Base-by-base conservation (phyloP, 2,113 vertebrate species). In the Calyptommatus sinebrachiatus region DNA sequence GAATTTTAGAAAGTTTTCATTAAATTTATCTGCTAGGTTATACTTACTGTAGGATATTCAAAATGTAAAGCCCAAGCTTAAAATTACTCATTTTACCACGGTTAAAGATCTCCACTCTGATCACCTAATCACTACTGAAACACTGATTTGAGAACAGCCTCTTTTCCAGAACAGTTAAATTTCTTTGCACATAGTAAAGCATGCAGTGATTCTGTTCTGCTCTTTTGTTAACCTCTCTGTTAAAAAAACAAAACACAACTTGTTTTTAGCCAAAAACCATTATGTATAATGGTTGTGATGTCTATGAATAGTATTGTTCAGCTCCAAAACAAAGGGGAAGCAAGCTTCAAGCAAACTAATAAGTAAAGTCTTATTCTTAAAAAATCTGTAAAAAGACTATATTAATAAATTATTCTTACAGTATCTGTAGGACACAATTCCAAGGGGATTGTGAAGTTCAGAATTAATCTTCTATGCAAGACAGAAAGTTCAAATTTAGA, bases 1-100 rank as follows among this genome's bases (percentile, higher is more conserved):
- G 57, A 73, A 75, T 85, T 85, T 78, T 86, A 63, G 31, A 80
- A 35, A 70, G 68, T 78, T 76, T 80, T 22, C 28, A 86, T 78
- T 72, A 77, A 26, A 1, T 62, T 35, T 8, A 70, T 67, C 84
- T 71, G 50, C 84, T 86, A 68, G 71, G 60, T 9, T 53, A 53
- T 3, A 73, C 28, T 45, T 65, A 71, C 2, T 48, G 11, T 12
- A 48, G 2, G 70, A 11, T 6, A 31, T 46, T 69, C 31, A 53
- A n/a, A 73, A 77, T 26, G 22, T 6, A 67, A n/a, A 71, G 24
- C 76, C 46, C 75, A 68, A 50, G 5, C 79, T 41, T 57, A 57
- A 73, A 11, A 16, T 18, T 10, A 70, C 35, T 61, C 26, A 12
- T 12, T 35, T 74, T 60, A 65, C 26, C 9, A 63, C 12, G 3